Evolutionary conservation across 2,113 vertebrate genomes (phyloP).

Genomic region (Amia ocellicauda): DNA sequence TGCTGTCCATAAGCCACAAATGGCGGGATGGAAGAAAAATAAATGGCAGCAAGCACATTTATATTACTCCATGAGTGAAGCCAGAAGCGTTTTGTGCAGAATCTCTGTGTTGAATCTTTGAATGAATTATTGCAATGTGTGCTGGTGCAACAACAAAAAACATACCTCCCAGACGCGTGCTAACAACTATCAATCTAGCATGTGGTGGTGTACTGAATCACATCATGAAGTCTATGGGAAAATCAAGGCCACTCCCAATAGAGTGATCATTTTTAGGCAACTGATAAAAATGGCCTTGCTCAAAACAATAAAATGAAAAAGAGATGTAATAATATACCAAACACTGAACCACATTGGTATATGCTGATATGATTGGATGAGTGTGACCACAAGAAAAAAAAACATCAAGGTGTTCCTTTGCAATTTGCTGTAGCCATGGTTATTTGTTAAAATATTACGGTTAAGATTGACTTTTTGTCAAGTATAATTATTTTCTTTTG

Average conservation of each 20-base stretch:
- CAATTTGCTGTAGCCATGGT: too few relatives aligned
- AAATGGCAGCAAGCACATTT: constrained; percentile 44
- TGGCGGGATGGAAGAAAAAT: constrained; percentile 25
- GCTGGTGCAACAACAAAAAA: constrained; percentile 35
- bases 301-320: too few relatives aligned
- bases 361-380: too few relatives aligned
- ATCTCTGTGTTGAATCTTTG: constrained; percentile 31
- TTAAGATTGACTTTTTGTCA: too few relatives aligned
- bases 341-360: neutral
- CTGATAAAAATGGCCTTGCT: too few relatives aligned
- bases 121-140: constrained; percentile 44
- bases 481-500: too few relatives aligned
- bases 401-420: too few relatives aligned
- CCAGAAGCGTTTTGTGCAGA: constrained; percentile 31
- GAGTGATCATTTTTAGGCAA: constrained; percentile 1
- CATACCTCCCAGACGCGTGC: neutral
- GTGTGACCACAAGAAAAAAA: too few relatives aligned
- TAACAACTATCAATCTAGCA: constrained; percentile 25
- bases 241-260: neutral
- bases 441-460: too few relatives aligned
- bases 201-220: constrained; percentile 30
- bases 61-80: constrained; percentile 36
- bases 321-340: too few relatives aligned
- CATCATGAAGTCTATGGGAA: neutral
- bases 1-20: constrained; percentile 29